Evolutionary conservation across 2,888 invertebrate genomes (phyloP).

Genomic region (Morpho deidamia): DNA sequence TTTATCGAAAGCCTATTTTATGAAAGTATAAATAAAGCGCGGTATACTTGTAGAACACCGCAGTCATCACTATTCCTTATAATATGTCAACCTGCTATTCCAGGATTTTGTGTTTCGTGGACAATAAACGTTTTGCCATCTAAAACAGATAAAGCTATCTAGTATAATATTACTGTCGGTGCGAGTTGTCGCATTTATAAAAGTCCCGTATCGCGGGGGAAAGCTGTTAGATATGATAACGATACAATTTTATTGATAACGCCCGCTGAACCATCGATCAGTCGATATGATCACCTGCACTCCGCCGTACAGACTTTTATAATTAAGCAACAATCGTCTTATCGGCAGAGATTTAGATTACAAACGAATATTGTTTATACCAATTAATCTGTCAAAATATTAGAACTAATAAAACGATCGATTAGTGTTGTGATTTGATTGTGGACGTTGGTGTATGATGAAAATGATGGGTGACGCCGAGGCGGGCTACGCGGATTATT

Average conservation of each 20-base stretch:
- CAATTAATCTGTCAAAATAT: constrained; percentile 24
- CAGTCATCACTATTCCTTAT: constrained; percentile 25
- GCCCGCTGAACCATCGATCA: constrained; percentile 68
- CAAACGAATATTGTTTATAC: constrained; percentile 29
- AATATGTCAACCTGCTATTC: constrained; percentile 46
- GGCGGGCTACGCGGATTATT: constrained; percentile 77
- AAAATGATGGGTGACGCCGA: constrained; percentile 78
- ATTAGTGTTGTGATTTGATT: constrained; percentile 19
- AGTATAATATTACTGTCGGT: constrained; percentile 47
- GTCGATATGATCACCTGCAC: constrained; percentile 57
- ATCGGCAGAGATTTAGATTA: constrained; percentile 38
- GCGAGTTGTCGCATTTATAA: constrained; percentile 55
- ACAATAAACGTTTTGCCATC: constrained; percentile 43
- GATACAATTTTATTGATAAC: constrained; percentile 74
- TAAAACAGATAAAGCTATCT: constrained; percentile 61
- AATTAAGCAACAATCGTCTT: constrained; percentile 23
- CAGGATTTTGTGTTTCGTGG: constrained; percentile 38
- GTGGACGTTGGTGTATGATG: constrained; percentile 48
- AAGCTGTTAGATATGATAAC: constrained; percentile 77
- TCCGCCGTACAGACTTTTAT: constrained; percentile 28
- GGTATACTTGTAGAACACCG: too few relatives aligned
- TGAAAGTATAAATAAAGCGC: background rate
- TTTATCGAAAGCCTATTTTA: background rate
- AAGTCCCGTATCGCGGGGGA: constrained; percentile 70
- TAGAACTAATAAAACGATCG: constrained; percentile 5